These are phyloP conservation scores for Sebastes goodei DNA, from an alignment of 2,797 vertebrate species.

Conservation along the genomic window DNA sequence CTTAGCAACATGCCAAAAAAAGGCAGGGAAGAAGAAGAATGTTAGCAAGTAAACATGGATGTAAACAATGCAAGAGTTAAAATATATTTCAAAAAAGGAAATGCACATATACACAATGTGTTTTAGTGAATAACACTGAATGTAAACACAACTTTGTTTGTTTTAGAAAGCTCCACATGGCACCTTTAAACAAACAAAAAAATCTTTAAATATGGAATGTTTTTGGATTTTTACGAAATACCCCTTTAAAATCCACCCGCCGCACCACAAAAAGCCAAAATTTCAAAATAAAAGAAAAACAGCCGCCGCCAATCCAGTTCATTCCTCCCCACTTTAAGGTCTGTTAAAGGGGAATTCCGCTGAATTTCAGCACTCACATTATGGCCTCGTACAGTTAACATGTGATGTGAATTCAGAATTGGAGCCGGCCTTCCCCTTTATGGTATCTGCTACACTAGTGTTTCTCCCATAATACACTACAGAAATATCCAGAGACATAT, in stretches of 20 bases:
- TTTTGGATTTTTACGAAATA: conserved; percentile 10
- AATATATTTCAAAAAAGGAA: neutral
- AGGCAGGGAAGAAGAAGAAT: neutral
- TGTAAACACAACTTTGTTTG: conserved; percentile 3
- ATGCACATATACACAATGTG: neutral
- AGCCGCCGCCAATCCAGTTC: conserved; percentile 56
- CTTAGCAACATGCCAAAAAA: neutral
- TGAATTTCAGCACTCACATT: conserved; percentile 66
- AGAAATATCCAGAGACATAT: conserved; percentile 82
- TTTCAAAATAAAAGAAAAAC: conserved; percentile 66
- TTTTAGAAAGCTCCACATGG: conserved; percentile 11
- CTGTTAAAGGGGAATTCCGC: conserved; percentile 69
- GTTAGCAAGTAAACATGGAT: conserved; percentile 5
- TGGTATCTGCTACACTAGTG: conserved; percentile 84
- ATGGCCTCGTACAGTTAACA: conserved; percentile 60
- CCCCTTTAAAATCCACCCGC: conserved; percentile 21
- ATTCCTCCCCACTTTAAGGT: conserved; percentile 50
- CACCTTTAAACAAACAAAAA: conserved; percentile 5
- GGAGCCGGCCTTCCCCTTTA: conserved; percentile 58
- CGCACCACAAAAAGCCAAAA: conserved; percentile 26
- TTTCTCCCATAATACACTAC: conserved; percentile 84
- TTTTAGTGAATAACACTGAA: conserved; percentile 1
- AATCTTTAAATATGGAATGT: conserved; percentile 40
- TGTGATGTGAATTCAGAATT: conserved; percentile 58
- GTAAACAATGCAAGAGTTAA: conserved; percentile 8